phyloP scores from a whole-genome alignment of 2,888 invertebrate genomes.

The Drosophila neotestacea region DNA sequence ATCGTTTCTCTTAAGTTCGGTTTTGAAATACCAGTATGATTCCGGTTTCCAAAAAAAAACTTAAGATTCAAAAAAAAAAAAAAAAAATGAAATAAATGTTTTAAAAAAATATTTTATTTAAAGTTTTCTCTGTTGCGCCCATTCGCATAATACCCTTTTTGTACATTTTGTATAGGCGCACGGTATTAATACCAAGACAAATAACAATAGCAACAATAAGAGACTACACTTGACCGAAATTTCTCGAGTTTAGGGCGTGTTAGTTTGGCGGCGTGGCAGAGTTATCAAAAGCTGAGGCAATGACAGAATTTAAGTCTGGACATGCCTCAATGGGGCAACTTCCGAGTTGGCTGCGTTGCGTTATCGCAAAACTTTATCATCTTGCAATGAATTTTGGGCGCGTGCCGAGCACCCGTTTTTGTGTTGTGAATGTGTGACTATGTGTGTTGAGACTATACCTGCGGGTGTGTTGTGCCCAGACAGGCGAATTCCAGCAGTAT shows the following conservation, averaged over 20 bases:
- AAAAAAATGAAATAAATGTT: too few species aligned
- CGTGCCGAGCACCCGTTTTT: constrained; percentile 50
- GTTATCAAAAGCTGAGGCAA: constrained; percentile 14
- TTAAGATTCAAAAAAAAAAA: too few species aligned
- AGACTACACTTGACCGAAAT: constrained; percentile 51
- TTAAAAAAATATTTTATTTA: too few species aligned
- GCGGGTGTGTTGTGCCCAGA: constrained; percentile 10
- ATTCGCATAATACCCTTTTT: neutral
- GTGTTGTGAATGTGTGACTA: constrained; percentile 9
- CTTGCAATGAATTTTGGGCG: constrained; percentile 66
- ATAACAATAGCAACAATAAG: constrained; percentile 11
- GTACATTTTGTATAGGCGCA: neutral
- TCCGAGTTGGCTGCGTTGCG: constrained; percentile 55
- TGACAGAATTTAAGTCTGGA: constrained; percentile 16
- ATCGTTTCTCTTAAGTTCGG: too few species aligned
- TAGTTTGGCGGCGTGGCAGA: constrained; percentile 14
- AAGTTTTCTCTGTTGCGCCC: too few species aligned
- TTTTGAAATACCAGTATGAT: too few species aligned
- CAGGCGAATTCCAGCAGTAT: constrained; percentile 21
- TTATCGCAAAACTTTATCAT: constrained; percentile 74
- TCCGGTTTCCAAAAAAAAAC: too few species aligned
- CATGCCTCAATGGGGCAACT: constrained; percentile 2
- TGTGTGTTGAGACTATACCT: constrained; percentile 8
- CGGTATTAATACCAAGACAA: neutral
- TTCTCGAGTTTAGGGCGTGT: constrained; percentile 29